Evolutionary conservation across 2,888 invertebrate species (phyloP).

Genomic region (Oasisia sp.): DNA sequence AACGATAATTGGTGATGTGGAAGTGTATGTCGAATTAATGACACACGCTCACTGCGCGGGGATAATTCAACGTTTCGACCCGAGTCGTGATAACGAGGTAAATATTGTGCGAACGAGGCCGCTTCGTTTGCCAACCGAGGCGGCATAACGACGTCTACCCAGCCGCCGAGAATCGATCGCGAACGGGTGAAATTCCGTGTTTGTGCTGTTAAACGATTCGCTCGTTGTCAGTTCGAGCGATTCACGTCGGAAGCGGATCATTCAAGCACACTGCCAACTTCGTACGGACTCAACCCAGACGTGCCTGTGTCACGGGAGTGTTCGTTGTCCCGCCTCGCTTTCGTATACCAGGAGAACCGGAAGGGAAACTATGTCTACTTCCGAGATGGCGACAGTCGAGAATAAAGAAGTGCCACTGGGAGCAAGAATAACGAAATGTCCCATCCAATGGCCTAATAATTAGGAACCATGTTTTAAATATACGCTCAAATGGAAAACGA

Average conservation of each 20-base stretch:
- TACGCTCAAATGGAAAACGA: no score
- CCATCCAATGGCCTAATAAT: neutral
- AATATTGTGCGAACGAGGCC: slow-evolving; percentile 2
- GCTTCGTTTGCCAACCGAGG: slow-evolving; percentile 13
- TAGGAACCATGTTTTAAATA: neutral
- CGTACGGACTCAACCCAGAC: neutral
- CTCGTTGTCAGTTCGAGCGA: neutral
- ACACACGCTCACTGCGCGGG: neutral
- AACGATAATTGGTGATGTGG: slow-evolving; percentile 1
- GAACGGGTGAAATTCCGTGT: slow-evolving; percentile 3
- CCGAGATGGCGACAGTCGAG: neutral
- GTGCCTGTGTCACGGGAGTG: no score
- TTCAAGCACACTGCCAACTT: neutral
- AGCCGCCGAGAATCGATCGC: neutral
- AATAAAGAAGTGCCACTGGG: neutral
- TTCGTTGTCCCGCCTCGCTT: no score
- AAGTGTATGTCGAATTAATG: slow-evolving; percentile 9
- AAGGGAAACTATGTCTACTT: neutral
- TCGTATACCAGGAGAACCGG: neutral
- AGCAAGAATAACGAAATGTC: neutral
- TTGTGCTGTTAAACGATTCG: slow-evolving; percentile 3
- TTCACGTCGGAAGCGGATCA: neutral
- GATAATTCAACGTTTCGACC: slow-evolving; percentile 9
- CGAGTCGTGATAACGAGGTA: neutral
- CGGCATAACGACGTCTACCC: neutral